A percentile compares a stretch with the other conserved stretches of the same genome.
phyloP scores from a whole-genome alignment of 1,140 invertebrate species.

The Octopus sinensis region DNA sequence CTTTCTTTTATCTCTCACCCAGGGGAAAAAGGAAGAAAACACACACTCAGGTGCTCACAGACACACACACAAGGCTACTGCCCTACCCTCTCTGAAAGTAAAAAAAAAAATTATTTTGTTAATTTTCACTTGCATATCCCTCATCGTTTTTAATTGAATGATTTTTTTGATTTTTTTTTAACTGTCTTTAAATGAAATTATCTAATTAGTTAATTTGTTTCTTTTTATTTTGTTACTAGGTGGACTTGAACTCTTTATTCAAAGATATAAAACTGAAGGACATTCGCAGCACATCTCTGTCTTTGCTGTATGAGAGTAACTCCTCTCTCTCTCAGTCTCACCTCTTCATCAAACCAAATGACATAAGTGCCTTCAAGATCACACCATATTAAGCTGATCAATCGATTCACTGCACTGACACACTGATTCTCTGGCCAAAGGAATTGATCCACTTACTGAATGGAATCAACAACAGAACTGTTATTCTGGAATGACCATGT shows the following conservation, averaged over 20 bases:
- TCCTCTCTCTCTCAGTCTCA: constrained; percentile 39
- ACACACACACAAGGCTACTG: no score
- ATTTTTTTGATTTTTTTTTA: not conserved
- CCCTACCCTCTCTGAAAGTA: not conserved
- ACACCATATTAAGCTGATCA: constrained; percentile 13
- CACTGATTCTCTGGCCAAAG: no score
- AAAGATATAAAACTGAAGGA: constrained; percentile 55
- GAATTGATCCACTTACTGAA: no score
- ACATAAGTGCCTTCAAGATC: constrained; percentile 59
- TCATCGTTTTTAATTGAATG: not conserved
- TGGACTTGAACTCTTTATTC: constrained; percentile 56
- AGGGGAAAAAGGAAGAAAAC: no score
- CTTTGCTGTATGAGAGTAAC: constrained; percentile 58
- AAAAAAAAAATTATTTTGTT: no score
- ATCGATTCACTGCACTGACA: no score
- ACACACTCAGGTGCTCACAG: no score
- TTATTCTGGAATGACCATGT: no score
- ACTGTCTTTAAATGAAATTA: not conserved
- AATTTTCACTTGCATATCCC: not conserved
- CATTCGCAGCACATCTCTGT: constrained; percentile 60
- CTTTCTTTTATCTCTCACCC: not conserved
- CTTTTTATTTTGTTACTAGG: constrained; percentile 22
- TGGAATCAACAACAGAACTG: no score
- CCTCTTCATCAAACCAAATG: constrained; percentile 63
- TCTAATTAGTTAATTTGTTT: not conserved